These are phyloP conservation scores for Helicoverpa zea DNA, from an alignment of 1,140 invertebrate genomes.

Conservation along the genomic window DNA sequence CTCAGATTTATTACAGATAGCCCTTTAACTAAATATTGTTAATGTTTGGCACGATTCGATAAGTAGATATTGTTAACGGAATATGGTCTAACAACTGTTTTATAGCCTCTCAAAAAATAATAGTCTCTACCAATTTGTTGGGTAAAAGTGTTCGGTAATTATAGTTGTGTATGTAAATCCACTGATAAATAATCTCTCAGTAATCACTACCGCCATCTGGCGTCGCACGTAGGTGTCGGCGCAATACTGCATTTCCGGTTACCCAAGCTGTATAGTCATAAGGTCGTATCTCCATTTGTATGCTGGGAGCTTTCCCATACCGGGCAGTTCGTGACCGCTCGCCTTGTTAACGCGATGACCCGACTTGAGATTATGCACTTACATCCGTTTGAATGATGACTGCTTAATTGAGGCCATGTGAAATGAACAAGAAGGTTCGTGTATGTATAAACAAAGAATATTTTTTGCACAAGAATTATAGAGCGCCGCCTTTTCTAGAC, in stretches of 20 bases:
- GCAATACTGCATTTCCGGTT: slow-evolving; percentile 59
- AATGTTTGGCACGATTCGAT: slow-evolving; percentile 47
- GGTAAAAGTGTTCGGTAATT: slow-evolving; percentile 8
- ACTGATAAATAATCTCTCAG: slow-evolving; percentile 28
- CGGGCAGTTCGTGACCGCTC: slow-evolving; percentile 81
- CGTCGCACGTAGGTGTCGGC: slow-evolving; percentile 41
- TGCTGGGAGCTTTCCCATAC: slow-evolving; percentile 83
- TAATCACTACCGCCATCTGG: slow-evolving; percentile 48
- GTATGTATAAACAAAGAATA: slow-evolving; percentile 68
- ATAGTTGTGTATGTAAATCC: slow-evolving; percentile 21
- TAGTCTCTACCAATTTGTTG: too few species aligned
- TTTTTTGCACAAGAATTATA: slow-evolving; percentile 48
- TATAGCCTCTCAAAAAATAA: neutral
- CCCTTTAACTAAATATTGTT: slow-evolving; percentile 68
- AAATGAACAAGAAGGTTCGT: slow-evolving; percentile 68
- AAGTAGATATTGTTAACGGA: slow-evolving; percentile 44
- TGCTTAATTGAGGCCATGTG: slow-evolving; percentile 83
- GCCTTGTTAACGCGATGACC: slow-evolving; percentile 81
- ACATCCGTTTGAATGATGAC: slow-evolving; percentile 81
- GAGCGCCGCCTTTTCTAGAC: slow-evolving; percentile 23
- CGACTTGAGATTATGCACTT: slow-evolving; percentile 79
- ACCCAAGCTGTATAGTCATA: slow-evolving; percentile 55
- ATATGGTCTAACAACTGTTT: slow-evolving; percentile 23
- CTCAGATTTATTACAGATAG: slow-evolving; percentile 80
- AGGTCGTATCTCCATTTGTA: slow-evolving; percentile 77